Percentiles rank a stretch among this genome's conserved stretches.
phyloP scores from a whole-genome alignment of 2,797 vertebrate genomes.

The Eurystomus glaucurus region DNA sequence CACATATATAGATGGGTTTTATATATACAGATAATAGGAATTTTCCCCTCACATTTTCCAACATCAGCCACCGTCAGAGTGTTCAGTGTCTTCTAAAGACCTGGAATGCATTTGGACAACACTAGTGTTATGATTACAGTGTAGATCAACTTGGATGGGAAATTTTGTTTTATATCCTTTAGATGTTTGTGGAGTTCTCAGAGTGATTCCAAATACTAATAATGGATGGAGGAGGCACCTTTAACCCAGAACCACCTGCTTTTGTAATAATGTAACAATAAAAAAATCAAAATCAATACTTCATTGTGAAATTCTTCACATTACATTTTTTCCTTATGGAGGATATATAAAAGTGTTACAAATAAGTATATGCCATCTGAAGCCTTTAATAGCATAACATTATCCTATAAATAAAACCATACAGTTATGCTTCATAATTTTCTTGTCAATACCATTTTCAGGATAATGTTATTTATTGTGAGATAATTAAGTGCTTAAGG shows the following conservation, averaged over 20 bases:
- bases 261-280: not conserved
- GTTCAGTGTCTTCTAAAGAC: not conserved
- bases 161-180: not conserved
- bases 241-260: not conserved
- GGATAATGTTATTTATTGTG: not conserved
- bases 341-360: not conserved
- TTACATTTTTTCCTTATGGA: not conserved
- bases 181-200: not conserved
- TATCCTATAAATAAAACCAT: not conserved
- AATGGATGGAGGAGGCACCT: not conserved
- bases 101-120: not conserved
- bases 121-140: not conserved
- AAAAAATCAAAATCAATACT: not conserved
- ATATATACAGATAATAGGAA: not conserved
- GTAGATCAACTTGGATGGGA: not conserved
- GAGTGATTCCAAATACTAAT: not conserved
- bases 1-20: accelerated
- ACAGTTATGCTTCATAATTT: not conserved
- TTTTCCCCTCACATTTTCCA: not conserved
- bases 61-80: not conserved
- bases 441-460: not conserved
- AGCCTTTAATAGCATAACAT: not conserved
- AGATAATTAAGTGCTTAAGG: not conserved
- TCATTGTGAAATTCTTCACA: not conserved
- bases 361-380: not conserved